A percentile compares a stretch with the other conserved stretches of the same genome.
These are phyloP conservation scores for Stegastes partitus DNA, from an alignment of 2,113 vertebrate genomes.

Conservation along the genomic window DNA sequence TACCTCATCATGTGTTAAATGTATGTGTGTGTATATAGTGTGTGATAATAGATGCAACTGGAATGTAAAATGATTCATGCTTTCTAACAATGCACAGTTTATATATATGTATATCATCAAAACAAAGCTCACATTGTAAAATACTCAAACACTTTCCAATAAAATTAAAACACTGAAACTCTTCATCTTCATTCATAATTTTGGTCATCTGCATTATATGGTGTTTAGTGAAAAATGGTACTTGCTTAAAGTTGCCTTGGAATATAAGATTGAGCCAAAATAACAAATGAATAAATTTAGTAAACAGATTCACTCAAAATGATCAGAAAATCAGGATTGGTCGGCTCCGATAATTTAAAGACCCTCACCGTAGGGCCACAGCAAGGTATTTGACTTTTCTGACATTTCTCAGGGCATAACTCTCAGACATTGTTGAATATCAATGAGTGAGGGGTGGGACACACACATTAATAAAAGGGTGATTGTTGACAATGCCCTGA, in stretches of 20 bases:
- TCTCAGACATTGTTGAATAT: constrained; percentile 86
- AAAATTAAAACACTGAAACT: constrained; percentile 30
- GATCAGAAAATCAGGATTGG: not conserved
- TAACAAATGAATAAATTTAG: not conserved
- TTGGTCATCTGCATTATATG: not conserved
- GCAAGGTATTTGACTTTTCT: constrained; percentile 61
- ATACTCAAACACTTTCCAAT: constrained; percentile 32
- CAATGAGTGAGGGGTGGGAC: constrained; percentile 84
- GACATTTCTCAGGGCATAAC: constrained; percentile 74
- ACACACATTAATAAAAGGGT: constrained; percentile 83
- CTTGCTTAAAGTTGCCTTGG: not conserved
- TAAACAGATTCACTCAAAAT: constrained; percentile 3
- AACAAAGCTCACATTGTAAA: constrained; percentile 8
- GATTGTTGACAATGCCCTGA: constrained; percentile 83
- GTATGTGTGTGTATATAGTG: not conserved
- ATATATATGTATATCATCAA: too few species aligned
- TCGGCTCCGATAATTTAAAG: constrained; percentile 3
- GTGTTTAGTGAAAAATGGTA: not conserved
- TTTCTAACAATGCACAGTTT: too few species aligned
- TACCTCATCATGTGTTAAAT: constrained; percentile 15
- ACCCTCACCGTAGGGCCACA: not conserved
- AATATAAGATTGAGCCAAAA: not conserved
- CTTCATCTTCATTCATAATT: not conserved
- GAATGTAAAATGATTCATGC: constrained; percentile 14
- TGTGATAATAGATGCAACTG: not conserved